These are phyloP conservation scores for Corynorhinus townsendii DNA, from an alignment of 2,113 vertebrate genomes.

Conservation along the genomic window DNA sequence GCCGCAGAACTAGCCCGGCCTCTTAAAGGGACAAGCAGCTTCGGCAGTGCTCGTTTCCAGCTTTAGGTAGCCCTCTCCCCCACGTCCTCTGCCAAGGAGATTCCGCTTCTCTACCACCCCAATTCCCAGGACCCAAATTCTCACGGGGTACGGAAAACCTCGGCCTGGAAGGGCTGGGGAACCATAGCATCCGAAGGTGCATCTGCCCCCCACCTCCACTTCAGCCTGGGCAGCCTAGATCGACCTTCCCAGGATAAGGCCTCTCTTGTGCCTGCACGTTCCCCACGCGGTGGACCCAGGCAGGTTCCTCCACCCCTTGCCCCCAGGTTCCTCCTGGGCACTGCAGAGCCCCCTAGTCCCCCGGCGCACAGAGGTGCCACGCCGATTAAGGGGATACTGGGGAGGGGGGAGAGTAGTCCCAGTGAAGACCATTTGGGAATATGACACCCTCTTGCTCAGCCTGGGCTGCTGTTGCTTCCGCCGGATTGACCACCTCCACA, in stretches of 20 bases:
- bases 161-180: neutral
- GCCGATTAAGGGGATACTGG: neutral
- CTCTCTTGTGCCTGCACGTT: neutral
- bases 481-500: neutral
- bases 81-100: neutral
- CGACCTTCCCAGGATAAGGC: neutral
- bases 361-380: neutral
- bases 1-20: conserved; percentile 47
- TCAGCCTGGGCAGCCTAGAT: neutral
- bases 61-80: neutral
- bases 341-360: neutral
- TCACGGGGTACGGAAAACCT: neutral
- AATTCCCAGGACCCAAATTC: neutral
- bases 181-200: neutral
- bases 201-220: neutral
- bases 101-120: neutral
- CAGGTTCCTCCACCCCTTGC: neutral
- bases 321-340: neutral
- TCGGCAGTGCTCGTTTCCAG: neutral
- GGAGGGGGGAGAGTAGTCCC: accelerated
- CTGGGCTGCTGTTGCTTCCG: neutral
- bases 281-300: neutral
- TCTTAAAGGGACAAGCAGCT: conserved; percentile 58
- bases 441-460: neutral
- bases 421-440: neutral